Evolutionary conservation across 2,797 vertebrate genomes (phyloP).

Genomic region (Anguilla marmorata): DNA sequence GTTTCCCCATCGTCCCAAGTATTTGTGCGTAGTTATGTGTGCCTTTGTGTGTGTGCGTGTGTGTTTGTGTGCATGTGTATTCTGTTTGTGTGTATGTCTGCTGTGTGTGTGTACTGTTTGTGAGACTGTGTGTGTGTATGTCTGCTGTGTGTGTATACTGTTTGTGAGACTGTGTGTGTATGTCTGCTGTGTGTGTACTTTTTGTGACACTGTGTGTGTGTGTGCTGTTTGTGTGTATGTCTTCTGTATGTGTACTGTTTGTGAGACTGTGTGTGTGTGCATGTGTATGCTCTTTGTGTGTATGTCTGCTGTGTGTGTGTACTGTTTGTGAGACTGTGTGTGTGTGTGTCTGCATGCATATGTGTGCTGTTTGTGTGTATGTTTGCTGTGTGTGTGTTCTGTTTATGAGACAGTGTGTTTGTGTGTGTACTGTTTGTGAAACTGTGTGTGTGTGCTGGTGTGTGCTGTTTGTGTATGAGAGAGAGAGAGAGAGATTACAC

Average conservation of each 20-base stretch:
- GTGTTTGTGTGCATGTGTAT: background rate
- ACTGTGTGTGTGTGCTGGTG: too few relatives aligned
- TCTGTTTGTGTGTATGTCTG: too few relatives aligned
- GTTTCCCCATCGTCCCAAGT: background rate
- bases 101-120: too few relatives aligned
- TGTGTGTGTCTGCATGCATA: background rate
- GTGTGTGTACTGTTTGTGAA: too few relatives aligned
- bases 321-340: too few relatives aligned
- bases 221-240: background rate
- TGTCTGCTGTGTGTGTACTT: background rate
- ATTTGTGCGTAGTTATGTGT: background rate
- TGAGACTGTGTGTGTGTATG: too few relatives aligned
- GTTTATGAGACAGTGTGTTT: too few relatives aligned
- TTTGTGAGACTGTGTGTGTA: background rate
- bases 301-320: too few relatives aligned
- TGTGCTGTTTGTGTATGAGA: background rate
- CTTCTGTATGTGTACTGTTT: background rate
- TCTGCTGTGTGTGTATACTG: background rate
- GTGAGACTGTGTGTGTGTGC: background rate
- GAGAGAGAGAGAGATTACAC: background rate
- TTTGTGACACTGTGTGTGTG: background rate
- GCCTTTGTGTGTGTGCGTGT: background rate
- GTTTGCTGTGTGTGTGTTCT: background rate
- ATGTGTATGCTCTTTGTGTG: too few relatives aligned
- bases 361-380: background rate